Base-by-base conservation (phyloP, 2,888 invertebrate genomes). In the Eristalis tenax region DNA sequence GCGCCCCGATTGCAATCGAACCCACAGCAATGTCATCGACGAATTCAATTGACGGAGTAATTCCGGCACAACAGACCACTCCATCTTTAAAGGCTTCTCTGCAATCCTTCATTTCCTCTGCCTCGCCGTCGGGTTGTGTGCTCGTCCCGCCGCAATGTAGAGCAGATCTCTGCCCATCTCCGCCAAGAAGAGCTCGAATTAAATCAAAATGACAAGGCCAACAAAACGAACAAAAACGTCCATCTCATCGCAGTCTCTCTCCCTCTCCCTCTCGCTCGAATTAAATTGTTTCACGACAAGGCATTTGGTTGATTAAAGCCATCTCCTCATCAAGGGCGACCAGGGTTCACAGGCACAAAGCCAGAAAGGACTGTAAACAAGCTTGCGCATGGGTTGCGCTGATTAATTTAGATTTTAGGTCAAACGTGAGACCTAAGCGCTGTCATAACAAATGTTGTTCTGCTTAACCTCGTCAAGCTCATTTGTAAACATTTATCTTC, bases 271-370 rank as follows among this genome's bases (percentile, higher is more conserved):
- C 59, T 2, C 10, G n/a, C 18, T 10, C n/a, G 59, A 26, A 59
- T 59, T 26, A 59, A 59, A 59, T 59, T 59, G 26, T 26, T 59
- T 28, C 59, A 56, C 56, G 18, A 56, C 18, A 59, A 59, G 59
- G 26, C 59, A 59, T 59, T 59, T 28, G 50, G 23, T 59, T 59
- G 59, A 59, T 59, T 59, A 59, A 59, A 59, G 26, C 26, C 26
- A 23, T 59, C 59, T 59, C 59, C 15, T 4, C 59, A 26, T 11
- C 59, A 59, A 26, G 59, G 59, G 26, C 59, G 23, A 3, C 10
- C 11, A 11, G 50, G n/a, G 50, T 50, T 50, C 50, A 50, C 50
- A 50, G 18, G 50, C 50, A 50, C 50, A 18, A 8, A 18, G 18
- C 50, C 50, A 50, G 50, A 18, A 18, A 50, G 50, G 50, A 50